phyloP scores from a whole-genome alignment of 2,797 vertebrate species.

The Astyanax mexicanus region DNA sequence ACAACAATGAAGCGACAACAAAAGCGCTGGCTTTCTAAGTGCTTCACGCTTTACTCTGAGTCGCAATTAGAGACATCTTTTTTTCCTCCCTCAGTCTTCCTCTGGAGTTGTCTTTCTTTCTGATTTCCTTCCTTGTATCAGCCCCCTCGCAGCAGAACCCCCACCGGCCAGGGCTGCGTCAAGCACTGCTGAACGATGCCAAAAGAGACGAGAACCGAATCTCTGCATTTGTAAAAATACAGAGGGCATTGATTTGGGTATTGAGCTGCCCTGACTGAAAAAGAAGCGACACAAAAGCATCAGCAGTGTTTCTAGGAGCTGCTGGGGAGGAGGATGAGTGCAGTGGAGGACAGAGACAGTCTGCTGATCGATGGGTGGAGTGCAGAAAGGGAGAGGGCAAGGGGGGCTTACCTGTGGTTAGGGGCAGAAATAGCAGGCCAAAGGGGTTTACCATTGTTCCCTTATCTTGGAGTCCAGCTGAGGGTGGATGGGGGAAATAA shows the following conservation, averaged over 20 bases:
- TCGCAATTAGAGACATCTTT: conserved; percentile 40
- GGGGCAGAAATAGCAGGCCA: conserved; percentile 36
- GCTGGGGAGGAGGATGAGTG: conserved; percentile 34
- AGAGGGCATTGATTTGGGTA: conserved; percentile 56
- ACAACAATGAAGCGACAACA: conserved; percentile 29
- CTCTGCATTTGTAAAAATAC: conserved; percentile 46
- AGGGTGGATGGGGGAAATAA: conserved; percentile 35
- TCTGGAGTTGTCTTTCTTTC: conserved; percentile 9
- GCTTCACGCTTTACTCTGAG: conserved; percentile 33
- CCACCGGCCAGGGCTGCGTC: conserved; percentile 22
- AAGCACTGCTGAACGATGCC: conserved; percentile 24
- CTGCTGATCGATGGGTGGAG: conserved; percentile 48
- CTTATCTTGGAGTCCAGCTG: conserved; percentile 41
- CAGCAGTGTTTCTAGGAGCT: conserved; percentile 25
- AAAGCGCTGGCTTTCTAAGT: conserved; percentile 41
- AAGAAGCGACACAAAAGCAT: conserved; percentile 43
- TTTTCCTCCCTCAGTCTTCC: conserved; percentile 25
- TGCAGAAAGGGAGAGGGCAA: background rate
- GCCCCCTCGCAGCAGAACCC: conserved; percentile 26
- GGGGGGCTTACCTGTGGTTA: conserved; percentile 39
- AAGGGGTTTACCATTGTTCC: conserved; percentile 34
- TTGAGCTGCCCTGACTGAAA: conserved; percentile 51
- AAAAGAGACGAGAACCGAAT: conserved; percentile 39
- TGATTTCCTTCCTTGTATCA: conserved; percentile 19
- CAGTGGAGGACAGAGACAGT: conserved; percentile 34